Evolutionary conservation across 2,888 invertebrate genomes (phyloP), one percentile per base, ranked within the genome.

Genomic region (Sphinx pinastri): DNA sequence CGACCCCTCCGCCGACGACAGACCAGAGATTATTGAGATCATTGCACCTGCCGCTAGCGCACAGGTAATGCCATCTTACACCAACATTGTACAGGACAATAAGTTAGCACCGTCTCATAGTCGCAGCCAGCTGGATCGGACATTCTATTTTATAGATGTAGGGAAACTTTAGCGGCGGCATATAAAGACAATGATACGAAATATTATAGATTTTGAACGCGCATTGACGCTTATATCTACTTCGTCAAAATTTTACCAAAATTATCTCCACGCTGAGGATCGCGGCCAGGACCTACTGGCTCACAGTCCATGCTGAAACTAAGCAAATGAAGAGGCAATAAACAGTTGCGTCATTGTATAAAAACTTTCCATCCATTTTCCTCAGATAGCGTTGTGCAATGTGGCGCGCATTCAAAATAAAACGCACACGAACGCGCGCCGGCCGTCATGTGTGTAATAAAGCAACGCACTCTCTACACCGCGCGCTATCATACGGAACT

Each of bases 21-120:
- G 79, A 49, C 94, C 94, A 0, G 94, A 94, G 77, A 93, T 94
- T 78, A 94, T 94, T 52, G 94, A 94, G 77, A 94, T 94, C 78
- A 94, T 94, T 76, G 94, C 94, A 0, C 94, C 94, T 70, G 94
- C 94, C 51, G 88, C 84, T 77, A 89, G 88, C 71, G 94, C 94
- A 73, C 94, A 94, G 90, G 94, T 94, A 76, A 59, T n/a, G 12
- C 16, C 14, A 45, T 10, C 63, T 16, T 45, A 25, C 7, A 55
- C 16, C 2, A 25, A 25, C 25, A 25, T 51, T 12, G 13, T 4
- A 12, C 51, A 14, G 19, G 12, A 4, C 38, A 2, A 25, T 38
- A 38, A 5, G 8, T 5, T 38, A 38, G 7, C 38, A 38, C 38
- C 8, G 8, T 38, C 8, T 3, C 8, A 38, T 5, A 38, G 38